phyloP scores from a whole-genome alignment of 2,888 invertebrate species.

The Prenolepis imparis region DNA sequence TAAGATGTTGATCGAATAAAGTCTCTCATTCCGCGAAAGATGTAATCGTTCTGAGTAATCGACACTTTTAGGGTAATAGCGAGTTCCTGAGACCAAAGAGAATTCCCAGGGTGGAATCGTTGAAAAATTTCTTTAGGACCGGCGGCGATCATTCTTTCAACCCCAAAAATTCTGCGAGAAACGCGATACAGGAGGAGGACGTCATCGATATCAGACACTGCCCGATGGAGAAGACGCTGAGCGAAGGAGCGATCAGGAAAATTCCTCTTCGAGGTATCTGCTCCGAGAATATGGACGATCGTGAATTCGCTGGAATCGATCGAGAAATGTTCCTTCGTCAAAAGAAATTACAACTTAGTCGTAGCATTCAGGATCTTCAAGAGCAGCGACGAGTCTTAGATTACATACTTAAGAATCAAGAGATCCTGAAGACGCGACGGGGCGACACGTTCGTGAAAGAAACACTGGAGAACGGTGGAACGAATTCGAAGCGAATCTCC shows the following conservation, averaged over 20 bases:
- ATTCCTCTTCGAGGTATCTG: constrained; percentile 61
- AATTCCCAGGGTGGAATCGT: constrained; percentile 87
- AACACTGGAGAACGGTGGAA: constrained; percentile 68
- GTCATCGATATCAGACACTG: constrained; percentile 70
- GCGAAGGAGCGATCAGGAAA: constrained; percentile 81
- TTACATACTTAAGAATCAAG: constrained; percentile 80
- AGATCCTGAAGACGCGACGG: constrained; percentile 76
- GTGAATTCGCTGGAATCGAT: constrained; percentile 59
- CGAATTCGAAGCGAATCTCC: constrained; percentile 35
- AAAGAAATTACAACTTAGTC: constrained; percentile 79
- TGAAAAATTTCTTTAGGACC: constrained; percentile 87
- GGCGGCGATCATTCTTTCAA: constrained; percentile 64
- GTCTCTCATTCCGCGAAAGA: background rate
- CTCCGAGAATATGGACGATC: constrained; percentile 62
- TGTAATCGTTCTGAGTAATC: background rate
- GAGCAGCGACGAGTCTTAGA: constrained; percentile 83
- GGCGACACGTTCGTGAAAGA: constrained; percentile 75
- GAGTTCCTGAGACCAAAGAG: constrained; percentile 81
- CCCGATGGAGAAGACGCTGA: constrained; percentile 82
- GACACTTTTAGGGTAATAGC: constrained; percentile 51
- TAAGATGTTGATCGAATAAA: background rate
- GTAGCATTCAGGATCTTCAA: constrained; percentile 83
- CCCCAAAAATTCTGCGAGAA: constrained; percentile 65
- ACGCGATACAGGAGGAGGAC: constrained; percentile 79
- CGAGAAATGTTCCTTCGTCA: constrained; percentile 62